Percentiles rank a stretch among this genome's conserved stretches.
Evolutionary conservation across 2,113 vertebrate genomes (phyloP).

Genomic region (Strix aluco): DNA sequence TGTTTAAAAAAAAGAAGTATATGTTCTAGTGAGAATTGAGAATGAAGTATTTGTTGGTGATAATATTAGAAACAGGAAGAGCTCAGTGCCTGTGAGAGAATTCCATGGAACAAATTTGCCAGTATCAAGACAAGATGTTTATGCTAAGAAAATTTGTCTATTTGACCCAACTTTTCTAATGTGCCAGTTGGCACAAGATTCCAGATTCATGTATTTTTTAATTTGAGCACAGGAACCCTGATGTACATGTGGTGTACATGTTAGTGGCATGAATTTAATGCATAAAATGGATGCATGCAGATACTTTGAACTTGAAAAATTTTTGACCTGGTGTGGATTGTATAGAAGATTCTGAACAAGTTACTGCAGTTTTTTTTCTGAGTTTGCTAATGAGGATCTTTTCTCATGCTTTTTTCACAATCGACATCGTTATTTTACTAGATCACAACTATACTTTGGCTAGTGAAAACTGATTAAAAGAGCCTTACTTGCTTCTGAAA

Average conservation of each 20-base stretch:
- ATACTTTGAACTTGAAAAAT: background rate
- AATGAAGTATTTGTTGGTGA: background rate
- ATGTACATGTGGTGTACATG: fast-evolving
- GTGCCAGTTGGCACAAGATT: background rate
- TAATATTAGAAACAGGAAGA: background rate
- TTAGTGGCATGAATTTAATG: background rate
- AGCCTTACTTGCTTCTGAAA: background rate
- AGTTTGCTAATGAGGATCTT: background rate
- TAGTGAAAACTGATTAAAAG: background rate
- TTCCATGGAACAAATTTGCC: background rate
- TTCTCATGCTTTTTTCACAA: background rate
- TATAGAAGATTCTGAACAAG: background rate
- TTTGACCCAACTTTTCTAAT: background rate
- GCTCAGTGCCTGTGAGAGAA: background rate
- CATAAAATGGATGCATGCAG: background rate
- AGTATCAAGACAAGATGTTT: background rate
- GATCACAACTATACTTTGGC: background rate
- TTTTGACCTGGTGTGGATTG: background rate
- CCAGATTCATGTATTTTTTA: background rate
- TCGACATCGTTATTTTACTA: background rate
- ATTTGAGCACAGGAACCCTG: background rate
- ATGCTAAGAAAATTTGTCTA: background rate
- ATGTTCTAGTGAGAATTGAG: background rate
- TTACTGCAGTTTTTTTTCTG: background rate
- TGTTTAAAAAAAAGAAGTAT: background rate